Evolutionary conservation across 2,113 vertebrate genomes (phyloP).

Genomic region (Apaloderma vittatum): DNA sequence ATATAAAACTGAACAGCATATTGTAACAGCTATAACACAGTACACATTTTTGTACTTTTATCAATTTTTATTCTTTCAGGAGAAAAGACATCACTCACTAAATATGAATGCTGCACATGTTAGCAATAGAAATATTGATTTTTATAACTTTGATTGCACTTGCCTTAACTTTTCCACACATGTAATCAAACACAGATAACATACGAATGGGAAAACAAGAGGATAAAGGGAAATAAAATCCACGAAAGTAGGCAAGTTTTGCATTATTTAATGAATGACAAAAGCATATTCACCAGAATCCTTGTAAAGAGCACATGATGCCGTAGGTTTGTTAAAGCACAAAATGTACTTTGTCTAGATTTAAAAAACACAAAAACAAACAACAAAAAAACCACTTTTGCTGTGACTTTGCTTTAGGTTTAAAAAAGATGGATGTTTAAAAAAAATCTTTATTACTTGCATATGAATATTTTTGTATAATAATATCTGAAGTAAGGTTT

Average conservation of each 20-base stretch:
- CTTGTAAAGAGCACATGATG: constrained; percentile 75
- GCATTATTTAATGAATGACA: constrained; percentile 56
- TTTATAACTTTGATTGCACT: constrained; percentile 80
- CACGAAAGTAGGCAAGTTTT: constrained; percentile 76
- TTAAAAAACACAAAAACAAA: constrained; percentile 2
- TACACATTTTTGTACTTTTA: constrained; percentile 68
- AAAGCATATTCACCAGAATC: constrained; percentile 50
- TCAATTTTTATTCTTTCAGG: constrained; percentile 61
- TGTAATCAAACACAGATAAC: constrained; percentile 39
- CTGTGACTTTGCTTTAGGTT: constrained; percentile 77
- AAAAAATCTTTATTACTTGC: constrained; percentile 76
- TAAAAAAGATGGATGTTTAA: constrained; percentile 74
- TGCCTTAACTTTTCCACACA: constrained; percentile 78
- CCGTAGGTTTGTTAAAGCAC: constrained; percentile 81
- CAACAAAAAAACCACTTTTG: constrained; percentile 8
- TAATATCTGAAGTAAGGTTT: constrained; percentile 71
- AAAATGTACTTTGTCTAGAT: constrained; percentile 76
- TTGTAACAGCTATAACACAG: constrained; percentile 34
- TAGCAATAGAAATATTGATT: constrained; percentile 79
- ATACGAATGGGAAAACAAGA: neutral
- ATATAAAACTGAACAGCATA: neutral
- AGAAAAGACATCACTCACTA: constrained; percentile 63
- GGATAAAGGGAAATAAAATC: constrained; percentile 5
- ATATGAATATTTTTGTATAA: constrained; percentile 85
- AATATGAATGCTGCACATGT: constrained; percentile 79